These are phyloP conservation scores for Aplochiton taeniatus DNA, from an alignment of 2,797 vertebrate species.

Conservation along the genomic window DNA sequence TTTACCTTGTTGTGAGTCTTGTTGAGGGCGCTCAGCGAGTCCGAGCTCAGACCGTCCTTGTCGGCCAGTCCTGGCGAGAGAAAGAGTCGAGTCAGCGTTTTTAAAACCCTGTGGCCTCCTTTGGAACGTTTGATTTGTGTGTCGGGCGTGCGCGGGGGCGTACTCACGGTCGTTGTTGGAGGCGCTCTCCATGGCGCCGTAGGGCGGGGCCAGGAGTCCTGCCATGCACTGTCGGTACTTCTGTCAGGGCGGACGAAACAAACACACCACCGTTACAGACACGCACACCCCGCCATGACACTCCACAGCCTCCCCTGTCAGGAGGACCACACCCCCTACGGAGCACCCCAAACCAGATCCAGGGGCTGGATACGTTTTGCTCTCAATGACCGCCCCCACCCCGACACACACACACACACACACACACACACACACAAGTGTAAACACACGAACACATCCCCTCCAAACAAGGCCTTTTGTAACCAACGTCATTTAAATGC, in stretches of 20 bases:
- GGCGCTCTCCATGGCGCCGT: conserved; percentile 95
- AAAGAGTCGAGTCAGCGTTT: neutral
- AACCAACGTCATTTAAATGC: conserved; percentile 68
- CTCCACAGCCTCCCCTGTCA: too few species aligned
- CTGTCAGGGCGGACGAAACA: conserved; percentile 69
- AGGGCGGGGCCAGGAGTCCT: conserved; percentile 93
- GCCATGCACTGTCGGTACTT: conserved; percentile 96
- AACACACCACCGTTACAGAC: conserved; percentile 6
- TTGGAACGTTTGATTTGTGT: neutral
- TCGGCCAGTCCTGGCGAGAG: conserved; percentile 86
- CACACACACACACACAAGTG: conserved; percentile 6
- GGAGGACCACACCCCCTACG: too few species aligned
- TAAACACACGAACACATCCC: conserved; percentile 1
- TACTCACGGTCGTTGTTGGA: conserved; percentile 94
- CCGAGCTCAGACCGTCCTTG: conserved; percentile 90
- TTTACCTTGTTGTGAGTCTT: conserved; percentile 89
- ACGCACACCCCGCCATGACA: neutral
- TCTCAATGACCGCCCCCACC: neutral
- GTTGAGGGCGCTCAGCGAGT: conserved; percentile 78
- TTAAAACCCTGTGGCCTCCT: neutral
- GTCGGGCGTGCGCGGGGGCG: neutral
- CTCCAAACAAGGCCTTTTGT: conserved; percentile 70
- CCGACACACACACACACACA: conserved; percentile 11
- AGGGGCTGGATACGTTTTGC: too few species aligned
- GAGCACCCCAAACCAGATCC: too few species aligned